Base-by-base conservation (phyloP, 1,140 invertebrate genomes). In the Caenorhabditis briggsae region DNA sequence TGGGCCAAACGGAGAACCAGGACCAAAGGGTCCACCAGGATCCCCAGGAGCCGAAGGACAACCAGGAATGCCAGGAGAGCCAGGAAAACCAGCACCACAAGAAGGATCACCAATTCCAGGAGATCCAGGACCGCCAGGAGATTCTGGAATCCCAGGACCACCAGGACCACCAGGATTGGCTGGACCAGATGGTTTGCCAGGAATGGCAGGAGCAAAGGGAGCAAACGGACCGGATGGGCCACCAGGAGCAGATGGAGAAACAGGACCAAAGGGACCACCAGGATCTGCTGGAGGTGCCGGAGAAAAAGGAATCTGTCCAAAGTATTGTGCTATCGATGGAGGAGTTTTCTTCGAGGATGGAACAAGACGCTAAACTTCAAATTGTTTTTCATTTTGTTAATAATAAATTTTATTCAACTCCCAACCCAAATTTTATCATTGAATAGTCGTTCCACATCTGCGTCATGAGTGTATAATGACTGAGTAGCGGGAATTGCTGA, bases 301-400 rank as follows among this genome's bases (percentile, higher is more conserved):
- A 58, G 82, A 83, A 20, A 83, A 83, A n/a, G 82, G 82, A 58
- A 61, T 83, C 43, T 83, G 82, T 58, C 82, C 82, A 46, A 83
- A 83, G 20, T 83, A 83, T 50, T 83, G 82, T 83, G 82, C 82
- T 48, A 58, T 83, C 46, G 82, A 83, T 41, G 82, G 82, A 58
- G 82, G 82, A n/a, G 82, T 83, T 83, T 78, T 78, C 82, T 83
- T 83, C 20, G 82, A 83, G 18, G 82, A 83, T 58, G 82, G 82
- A 56, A 83, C 70, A 50, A 50, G 70, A 50, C 43, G 70, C 5
- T 78, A 23, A 78, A 18, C 50, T 12, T n/a, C 9, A 9, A 46
- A 48, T 20, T 78, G 25, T 25, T 11, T 2, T 33, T 33, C 8
- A 23, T 50, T 78, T 43, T 50, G 9, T 78, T 50, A 23, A 20